Conservation (phyloP, 2,888 invertebrate genomes). For the Cephus pygmeus region DNA sequence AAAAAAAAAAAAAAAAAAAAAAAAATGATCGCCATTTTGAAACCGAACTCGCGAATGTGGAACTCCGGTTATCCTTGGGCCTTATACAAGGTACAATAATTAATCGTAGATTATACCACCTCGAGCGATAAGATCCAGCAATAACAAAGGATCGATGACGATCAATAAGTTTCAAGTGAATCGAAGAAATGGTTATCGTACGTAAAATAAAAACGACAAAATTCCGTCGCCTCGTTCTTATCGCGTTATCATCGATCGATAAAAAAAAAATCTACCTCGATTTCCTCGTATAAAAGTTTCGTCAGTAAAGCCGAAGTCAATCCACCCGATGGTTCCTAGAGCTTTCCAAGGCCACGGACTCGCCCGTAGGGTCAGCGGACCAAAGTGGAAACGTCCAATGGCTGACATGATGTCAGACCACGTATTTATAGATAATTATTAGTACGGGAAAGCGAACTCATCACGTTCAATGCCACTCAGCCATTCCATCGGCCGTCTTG, state of each 20-base stretch:
- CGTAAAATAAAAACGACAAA: background rate
- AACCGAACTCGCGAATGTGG: constrained; percentile 23
- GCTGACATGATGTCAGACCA: background rate
- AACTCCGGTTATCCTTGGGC: constrained; percentile 35
- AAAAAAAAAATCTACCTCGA: too few species aligned
- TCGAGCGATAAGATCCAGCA: constrained; percentile 7
- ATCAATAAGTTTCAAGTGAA: background rate
- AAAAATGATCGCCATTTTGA: constrained; percentile 7
- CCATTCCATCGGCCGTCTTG: constrained; percentile 29
- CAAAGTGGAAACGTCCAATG: background rate
- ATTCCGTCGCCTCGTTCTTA: too few species aligned
- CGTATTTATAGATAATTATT: constrained; percentile 40
- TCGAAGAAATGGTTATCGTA: background rate
- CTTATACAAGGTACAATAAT: constrained; percentile 12
- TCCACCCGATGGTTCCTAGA: background rate
- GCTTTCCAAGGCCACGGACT: background rate
- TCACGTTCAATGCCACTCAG: constrained; percentile 36
- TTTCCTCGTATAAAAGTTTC: too few species aligned
- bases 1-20: constrained; percentile 21
- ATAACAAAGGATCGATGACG: background rate
- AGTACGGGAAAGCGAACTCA: constrained; percentile 26
- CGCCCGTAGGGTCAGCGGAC: background rate
- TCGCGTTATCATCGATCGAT: too few species aligned
- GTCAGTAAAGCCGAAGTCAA: fast-evolving
- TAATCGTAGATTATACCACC: constrained; percentile 12